Evolutionary conservation across 1,140 invertebrate species (phyloP).

Genomic region (Aphelenchoides besseyi): DNA sequence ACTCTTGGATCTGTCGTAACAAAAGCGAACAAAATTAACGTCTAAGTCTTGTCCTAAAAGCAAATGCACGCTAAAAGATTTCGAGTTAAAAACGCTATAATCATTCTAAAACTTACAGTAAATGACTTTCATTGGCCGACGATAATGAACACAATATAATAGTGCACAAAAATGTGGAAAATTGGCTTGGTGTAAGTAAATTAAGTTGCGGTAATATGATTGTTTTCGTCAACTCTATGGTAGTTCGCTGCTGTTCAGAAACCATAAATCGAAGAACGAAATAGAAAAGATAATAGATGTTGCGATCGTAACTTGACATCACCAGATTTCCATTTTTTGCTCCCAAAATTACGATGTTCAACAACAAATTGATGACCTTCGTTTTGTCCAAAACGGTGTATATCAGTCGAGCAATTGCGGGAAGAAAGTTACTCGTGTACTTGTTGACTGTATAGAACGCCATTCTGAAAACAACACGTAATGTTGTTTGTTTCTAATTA

Average conservation of each 20-base stretch:
- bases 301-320: conserved; percentile 6
- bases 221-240: background rate
- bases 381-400: conserved; percentile 39
- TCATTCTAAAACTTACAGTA: conserved; percentile 11
- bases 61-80: background rate
- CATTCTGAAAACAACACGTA: conserved; percentile 24
- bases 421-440: conserved; percentile 21
- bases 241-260: background rate
- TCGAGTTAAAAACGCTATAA: background rate
- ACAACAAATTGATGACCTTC: conserved; percentile 28
- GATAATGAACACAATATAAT: background rate
- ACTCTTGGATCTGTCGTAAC: background rate
- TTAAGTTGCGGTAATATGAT: background rate
- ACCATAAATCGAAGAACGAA: background rate
- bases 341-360: conserved; percentile 24
- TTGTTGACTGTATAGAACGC: conserved; percentile 30
- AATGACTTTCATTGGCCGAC: background rate
- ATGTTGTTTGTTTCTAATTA: background rate
- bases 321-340: background rate
- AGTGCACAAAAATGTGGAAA: background rate
- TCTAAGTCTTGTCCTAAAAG: background rate
- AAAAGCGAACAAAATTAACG: background rate
- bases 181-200: background rate
- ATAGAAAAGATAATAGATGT: background rate
- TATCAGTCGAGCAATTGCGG: conserved; percentile 31